A percentile compares a stretch with the other conserved stretches of the same genome.
These are phyloP conservation scores for Drosophila pallidifrons DNA, from an alignment of 1,140 invertebrate genomes.

Conservation along the genomic window DNA sequence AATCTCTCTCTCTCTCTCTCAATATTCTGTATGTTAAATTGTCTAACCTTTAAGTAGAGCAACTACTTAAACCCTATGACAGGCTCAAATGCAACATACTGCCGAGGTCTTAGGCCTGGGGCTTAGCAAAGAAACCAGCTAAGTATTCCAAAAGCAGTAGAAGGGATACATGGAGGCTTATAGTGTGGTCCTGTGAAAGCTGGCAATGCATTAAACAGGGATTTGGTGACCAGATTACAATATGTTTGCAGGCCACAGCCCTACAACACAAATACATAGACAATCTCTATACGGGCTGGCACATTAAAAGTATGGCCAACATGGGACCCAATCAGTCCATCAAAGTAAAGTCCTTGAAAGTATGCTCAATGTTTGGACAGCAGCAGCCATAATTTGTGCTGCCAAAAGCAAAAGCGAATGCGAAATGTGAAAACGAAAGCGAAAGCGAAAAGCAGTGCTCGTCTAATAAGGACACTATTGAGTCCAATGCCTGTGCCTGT, in stretches of 20 bases:
- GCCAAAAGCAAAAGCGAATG: slow-evolving; percentile 61
- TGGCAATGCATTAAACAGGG: slow-evolving; percentile 38
- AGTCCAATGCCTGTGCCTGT: slow-evolving; percentile 28
- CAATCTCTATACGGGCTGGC: neutral
- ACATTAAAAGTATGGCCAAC: slow-evolving; percentile 40
- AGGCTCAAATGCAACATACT: slow-evolving; percentile 23
- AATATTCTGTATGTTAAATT: neutral
- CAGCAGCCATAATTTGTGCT: slow-evolving; percentile 73
- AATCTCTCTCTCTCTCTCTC: neutral
- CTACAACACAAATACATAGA: slow-evolving; percentile 34
- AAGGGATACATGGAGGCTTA: slow-evolving; percentile 23
- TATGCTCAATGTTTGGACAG: slow-evolving; percentile 59
- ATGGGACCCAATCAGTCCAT: slow-evolving; percentile 51
- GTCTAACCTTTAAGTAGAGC: neutral
- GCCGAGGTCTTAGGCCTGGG: neutral
- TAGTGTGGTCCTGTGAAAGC: slow-evolving; percentile 7
- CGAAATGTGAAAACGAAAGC: slow-evolving; percentile 10
- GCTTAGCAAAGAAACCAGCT: slow-evolving; percentile 31
- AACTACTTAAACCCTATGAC: slow-evolving; percentile 10
- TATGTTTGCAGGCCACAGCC: slow-evolving; percentile 16
- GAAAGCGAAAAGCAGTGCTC: slow-evolving; percentile 38
- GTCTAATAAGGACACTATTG: slow-evolving; percentile 63
- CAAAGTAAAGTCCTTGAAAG: slow-evolving; percentile 51
- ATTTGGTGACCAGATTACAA: slow-evolving; percentile 32
- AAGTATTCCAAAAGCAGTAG: slow-evolving; percentile 5